Evolutionary conservation across 2,888 invertebrate genomes (phyloP).

Genomic region (Bombylius discolor): DNA sequence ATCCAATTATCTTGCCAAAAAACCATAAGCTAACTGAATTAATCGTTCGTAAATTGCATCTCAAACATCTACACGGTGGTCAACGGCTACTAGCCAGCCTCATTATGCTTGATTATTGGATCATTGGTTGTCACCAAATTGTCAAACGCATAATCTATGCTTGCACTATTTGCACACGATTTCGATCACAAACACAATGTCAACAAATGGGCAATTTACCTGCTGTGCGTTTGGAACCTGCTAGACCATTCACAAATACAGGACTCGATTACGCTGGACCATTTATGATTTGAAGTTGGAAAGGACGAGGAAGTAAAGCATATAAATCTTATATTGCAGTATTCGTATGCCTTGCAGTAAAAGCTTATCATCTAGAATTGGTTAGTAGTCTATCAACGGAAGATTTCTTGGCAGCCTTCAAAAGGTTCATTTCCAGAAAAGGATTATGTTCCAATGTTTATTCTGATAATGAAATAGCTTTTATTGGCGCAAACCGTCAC

Average conservation of each 20-base stretch:
- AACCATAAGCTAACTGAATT: neutral
- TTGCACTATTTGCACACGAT: conserved; percentile 2
- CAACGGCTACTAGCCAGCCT: neutral
- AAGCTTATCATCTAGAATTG: no score
- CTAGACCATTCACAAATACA: conserved; percentile 11
- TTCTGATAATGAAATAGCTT: neutral
- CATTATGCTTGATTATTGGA: neutral
- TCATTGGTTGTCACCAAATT: neutral
- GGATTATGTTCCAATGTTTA: neutral
- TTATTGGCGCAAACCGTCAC: conserved; percentile 5
- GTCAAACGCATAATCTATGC: neutral
- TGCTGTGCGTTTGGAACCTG: neutral
- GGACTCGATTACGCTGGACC: no score
- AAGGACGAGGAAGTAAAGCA: no score
- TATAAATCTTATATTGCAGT: no score
- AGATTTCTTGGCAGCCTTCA: no score
- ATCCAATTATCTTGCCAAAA: neutral
- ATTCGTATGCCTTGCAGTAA: no score
- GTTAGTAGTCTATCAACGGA: no score
- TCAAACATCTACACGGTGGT: neutral
- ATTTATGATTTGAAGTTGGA: no score
- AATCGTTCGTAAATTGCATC: neutral
- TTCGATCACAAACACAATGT: no score
- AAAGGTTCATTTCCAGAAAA: conserved; percentile 7
- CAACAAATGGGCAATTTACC: conserved; percentile 1